Conservation (phyloP, 30 jellyfish, hydroid and myxozoan species). For the Sanderia malayensis region DNA sequence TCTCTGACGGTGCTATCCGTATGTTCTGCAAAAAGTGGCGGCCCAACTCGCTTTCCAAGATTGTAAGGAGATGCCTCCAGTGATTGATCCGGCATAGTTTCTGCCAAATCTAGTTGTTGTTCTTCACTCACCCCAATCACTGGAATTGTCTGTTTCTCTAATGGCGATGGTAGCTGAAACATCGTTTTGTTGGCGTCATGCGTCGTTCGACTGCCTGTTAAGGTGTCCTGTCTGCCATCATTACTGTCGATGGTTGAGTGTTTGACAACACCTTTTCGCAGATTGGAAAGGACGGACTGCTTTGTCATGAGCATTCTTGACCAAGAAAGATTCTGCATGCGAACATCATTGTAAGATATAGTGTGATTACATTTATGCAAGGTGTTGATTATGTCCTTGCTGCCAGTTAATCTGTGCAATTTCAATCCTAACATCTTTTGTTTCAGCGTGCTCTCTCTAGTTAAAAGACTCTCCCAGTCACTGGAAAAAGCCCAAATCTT, state of each 20-base stretch:
- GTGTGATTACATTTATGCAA: not conserved
- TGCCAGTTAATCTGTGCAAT: not conserved
- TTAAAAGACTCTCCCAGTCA: not conserved
- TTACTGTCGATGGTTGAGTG: not conserved
- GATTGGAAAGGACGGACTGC: not conserved
- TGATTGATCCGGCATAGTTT: too few species aligned
- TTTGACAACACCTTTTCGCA: not conserved
- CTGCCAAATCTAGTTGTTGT: too few species aligned
- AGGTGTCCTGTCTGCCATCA: not conserved
- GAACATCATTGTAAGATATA: not conserved
- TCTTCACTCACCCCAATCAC: too few species aligned
- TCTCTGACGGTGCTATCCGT: too few species aligned
- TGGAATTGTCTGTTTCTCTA: not conserved
- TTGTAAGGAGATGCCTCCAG: too few species aligned
- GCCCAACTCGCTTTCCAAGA: too few species aligned
- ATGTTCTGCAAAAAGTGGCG: too few species aligned
- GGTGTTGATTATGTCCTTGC: not conserved
- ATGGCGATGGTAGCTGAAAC: not conserved
- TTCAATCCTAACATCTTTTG: conserved; percentile 1
- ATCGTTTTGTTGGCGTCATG: conserved; percentile 13
- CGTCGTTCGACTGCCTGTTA: not conserved
- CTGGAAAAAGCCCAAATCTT: conserved; percentile 9
- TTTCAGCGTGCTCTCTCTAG: not conserved
- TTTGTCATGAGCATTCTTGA: not conserved
- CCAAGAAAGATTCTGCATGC: not conserved